Evolutionary conservation across 2,888 invertebrate genomes (phyloP).

Genomic region (Drosophila siamana): DNA sequence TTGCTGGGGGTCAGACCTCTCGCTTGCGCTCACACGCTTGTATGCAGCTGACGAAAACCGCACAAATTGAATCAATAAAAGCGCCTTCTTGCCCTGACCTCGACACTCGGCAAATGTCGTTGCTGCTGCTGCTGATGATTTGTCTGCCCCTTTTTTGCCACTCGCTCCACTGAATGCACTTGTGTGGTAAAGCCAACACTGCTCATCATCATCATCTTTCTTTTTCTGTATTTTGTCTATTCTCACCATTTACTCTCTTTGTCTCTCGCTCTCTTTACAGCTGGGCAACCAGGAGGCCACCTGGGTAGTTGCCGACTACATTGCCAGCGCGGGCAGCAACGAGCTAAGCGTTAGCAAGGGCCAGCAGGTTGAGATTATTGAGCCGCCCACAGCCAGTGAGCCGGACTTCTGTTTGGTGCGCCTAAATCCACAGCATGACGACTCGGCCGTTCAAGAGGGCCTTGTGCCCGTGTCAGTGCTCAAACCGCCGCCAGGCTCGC

Average conservation of each 20-base stretch:
- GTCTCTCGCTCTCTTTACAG: slow-evolving; percentile 86
- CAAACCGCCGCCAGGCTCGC: slow-evolving; percentile 89
- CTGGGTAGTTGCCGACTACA: slow-evolving; percentile 95
- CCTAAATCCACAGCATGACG: slow-evolving; percentile 86
- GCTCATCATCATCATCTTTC: slow-evolving; percentile 30
- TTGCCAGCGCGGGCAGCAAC: slow-evolving; percentile 90
- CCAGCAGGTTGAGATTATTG: slow-evolving; percentile 97
- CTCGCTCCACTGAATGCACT: slow-evolving; percentile 49
- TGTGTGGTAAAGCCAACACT: slow-evolving; percentile 14
- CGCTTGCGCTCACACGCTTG: not conserved
- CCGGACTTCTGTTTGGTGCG: slow-evolving; percentile 91
- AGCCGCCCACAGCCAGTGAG: slow-evolving; percentile 88
- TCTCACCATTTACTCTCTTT: slow-evolving; percentile 18
- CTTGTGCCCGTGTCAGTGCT: slow-evolving; percentile 92
- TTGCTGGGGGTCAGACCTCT: slow-evolving; percentile 42
- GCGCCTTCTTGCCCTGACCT: slow-evolving; percentile 52
- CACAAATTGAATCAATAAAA: slow-evolving; percentile 64
- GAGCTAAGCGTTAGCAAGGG: slow-evolving; percentile 95
- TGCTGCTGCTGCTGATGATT: slow-evolving; percentile 11
- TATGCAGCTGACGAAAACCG: slow-evolving; percentile 45
- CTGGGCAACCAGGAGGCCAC: slow-evolving; percentile 94
- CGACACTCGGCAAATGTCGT: slow-evolving; percentile 55
- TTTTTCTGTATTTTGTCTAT: slow-evolving; percentile 14
- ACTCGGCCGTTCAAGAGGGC: slow-evolving; percentile 89
- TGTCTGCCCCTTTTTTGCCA: slow-evolving; percentile 18